Evolutionary conservation across 1,140 invertebrate species (phyloP).

Genomic region (Tetramorium alpestre): DNA sequence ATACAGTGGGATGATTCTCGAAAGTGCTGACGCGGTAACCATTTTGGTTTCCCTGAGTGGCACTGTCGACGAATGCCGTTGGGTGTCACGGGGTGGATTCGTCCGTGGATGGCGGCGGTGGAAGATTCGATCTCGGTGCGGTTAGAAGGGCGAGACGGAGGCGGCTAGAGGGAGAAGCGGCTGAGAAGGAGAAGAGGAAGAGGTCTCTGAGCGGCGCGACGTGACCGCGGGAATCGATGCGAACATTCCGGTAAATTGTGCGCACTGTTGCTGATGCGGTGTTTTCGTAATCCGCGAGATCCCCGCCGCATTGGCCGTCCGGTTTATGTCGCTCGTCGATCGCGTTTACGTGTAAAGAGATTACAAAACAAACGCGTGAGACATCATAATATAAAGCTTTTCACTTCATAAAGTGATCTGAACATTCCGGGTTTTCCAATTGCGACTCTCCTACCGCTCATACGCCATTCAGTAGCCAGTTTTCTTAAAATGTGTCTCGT

Average conservation of each 20-base stretch:
- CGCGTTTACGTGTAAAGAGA: neutral
- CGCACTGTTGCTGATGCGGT: constrained; percentile 71
- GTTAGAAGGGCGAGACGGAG: constrained; percentile 27
- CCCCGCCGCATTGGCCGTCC: neutral
- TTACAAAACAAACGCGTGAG: neutral
- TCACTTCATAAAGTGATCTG: neutral
- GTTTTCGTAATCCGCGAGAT: constrained; percentile 67
- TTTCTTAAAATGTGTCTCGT: neutral
- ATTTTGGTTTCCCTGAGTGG: constrained; percentile 74
- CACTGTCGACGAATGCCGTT: constrained; percentile 71
- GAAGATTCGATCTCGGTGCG: constrained; percentile 44
- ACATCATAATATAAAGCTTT: neutral
- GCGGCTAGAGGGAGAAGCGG: neutral
- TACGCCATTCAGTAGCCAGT: neutral
- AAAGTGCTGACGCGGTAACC: constrained; percentile 75
- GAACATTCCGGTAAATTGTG: constrained; percentile 64
- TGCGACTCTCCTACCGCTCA: neutral
- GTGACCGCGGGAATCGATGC: constrained; percentile 72
- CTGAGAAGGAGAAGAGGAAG: neutral
- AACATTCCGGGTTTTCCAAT: neutral
- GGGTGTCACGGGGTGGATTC: constrained; percentile 62
- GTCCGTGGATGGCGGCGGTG: constrained; percentile 32
- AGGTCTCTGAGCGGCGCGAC: constrained; percentile 69
- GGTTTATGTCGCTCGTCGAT: constrained; percentile 26
- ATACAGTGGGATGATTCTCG: constrained; percentile 43